Evolutionary conservation across 2,888 invertebrate species (phyloP).

Genomic region (Venustoraphidia nigricollis): DNA sequence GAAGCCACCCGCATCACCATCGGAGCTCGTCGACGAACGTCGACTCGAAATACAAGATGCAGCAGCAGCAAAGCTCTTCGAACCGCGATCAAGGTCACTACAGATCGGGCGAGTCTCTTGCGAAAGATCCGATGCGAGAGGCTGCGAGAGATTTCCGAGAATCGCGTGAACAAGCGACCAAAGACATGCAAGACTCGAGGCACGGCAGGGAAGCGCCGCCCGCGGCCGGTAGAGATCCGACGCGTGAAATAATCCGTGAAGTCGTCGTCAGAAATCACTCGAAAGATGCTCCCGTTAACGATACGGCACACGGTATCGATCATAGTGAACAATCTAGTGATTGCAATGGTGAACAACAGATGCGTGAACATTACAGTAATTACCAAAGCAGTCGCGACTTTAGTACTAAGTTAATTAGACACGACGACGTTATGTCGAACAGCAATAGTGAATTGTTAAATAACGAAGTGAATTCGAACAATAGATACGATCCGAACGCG

Average conservation of each 20-base stretch:
- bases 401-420: no score
- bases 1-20: not conserved
- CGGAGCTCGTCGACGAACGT: not conserved
- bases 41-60: constrained; percentile 9
- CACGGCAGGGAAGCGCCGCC: no score
- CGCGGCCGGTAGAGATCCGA: no score
- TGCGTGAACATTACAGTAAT: no score
- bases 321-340: not conserved
- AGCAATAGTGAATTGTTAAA: no score
- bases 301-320: constrained; percentile 8
- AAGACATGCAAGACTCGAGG: not conserved
- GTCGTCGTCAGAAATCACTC: constrained; percentile 3
- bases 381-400: no score
- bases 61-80: constrained; percentile 10
- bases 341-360: no score
- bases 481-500: no score
- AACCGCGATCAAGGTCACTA: constrained; percentile 15
- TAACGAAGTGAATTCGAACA: no score
- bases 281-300: constrained; percentile 10
- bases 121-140: constrained; percentile 21
- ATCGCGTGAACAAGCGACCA: constrained; percentile 6
- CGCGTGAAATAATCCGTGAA: no score
- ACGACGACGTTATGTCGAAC: no score
- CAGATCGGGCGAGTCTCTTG: constrained; percentile 15
- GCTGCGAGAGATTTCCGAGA: constrained; percentile 18